Conservation (phyloP, 1,140 invertebrate species). For the Brachionus angularis region DNA sequence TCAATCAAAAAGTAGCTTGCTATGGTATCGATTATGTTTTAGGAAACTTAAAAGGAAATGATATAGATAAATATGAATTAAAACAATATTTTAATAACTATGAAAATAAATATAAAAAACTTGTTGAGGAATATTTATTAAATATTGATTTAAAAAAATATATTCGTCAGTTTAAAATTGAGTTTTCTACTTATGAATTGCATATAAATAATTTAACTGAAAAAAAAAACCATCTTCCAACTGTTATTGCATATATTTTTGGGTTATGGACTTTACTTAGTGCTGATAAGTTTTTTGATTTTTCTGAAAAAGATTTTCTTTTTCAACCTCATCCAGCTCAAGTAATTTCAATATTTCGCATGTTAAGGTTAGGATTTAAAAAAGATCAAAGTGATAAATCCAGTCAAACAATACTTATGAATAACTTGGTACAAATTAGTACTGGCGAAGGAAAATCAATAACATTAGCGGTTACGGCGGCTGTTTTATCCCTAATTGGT, state of each 20-base stretch:
- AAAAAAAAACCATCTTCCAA: not conserved
- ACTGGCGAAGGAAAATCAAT: constrained; percentile 24
- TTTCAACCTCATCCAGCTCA: not conserved
- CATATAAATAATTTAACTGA: too few relatives aligned
- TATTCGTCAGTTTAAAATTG: too few relatives aligned
- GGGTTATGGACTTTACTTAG: constrained; percentile 1
- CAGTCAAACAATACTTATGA: not conserved
- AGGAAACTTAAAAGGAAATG: not conserved
- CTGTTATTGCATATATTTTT: not conserved
- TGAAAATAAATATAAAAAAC: not conserved
- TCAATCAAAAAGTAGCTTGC: not conserved
- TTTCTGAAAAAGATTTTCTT: not conserved
- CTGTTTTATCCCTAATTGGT: not conserved
- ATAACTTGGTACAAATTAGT: not conserved
- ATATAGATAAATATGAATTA: not conserved
- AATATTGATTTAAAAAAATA: not conserved
- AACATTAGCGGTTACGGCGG: not conserved
- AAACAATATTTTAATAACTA: not conserved
- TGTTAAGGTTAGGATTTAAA: not conserved
- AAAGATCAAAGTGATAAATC: not conserved
- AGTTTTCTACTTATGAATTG: not conserved
- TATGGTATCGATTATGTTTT: not conserved
- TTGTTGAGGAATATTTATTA: not conserved
- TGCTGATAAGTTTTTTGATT: not conserved
- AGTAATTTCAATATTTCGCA: not conserved